Evolutionary conservation across 2,888 invertebrate genomes (phyloP), one percentile per base, ranked within the genome.

Genomic region (Orchesella flavescens): DNA sequence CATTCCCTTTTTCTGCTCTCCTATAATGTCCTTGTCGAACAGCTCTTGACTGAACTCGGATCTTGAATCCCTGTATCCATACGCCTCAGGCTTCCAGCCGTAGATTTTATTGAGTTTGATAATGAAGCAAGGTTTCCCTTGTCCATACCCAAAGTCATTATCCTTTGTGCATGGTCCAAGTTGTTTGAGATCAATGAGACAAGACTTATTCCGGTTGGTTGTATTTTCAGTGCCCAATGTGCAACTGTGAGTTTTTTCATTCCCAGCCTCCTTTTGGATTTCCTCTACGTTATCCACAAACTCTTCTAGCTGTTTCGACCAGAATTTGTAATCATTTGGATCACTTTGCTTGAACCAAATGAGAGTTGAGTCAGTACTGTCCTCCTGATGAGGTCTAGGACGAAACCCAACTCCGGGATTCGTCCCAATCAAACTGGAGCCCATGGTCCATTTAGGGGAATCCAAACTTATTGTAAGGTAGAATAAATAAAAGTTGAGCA

Each of bases 91-190:
- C 61, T 91, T 89, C 97, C 97, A 98, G 89, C 94, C 94, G 91
- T 93, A 97, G 89, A 97, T 97, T 96, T 96, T 97, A 91, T 99
- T 99, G 89, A 99, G 92, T 91, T 99, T 99, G 88, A 99, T 93
- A 92, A 98, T 95, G 90, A 99, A 95, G 91, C 99, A 99, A 13
- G 99, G 99, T 82, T 94, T 94, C 95, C 88, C 95, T 88, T 93
- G 93, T 88, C 94, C 94, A 91, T 94, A 99, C 90, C 97, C 97
- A 91, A 95, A 99, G 89, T 94, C 93, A 88, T 94, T 93, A 55
- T 93, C 92, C 82, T 93, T 91, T 84, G 94, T 93, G 91, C 98
- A 98, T 72, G 94, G 94, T 66, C 92, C 92, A 92, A 96, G 95
- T 46, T 81, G 69, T 74, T 92, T 91, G 74, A 95, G 91, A 66